Conservation (phyloP, 2,888 invertebrate species). For the Cylloceria caligata region DNA sequence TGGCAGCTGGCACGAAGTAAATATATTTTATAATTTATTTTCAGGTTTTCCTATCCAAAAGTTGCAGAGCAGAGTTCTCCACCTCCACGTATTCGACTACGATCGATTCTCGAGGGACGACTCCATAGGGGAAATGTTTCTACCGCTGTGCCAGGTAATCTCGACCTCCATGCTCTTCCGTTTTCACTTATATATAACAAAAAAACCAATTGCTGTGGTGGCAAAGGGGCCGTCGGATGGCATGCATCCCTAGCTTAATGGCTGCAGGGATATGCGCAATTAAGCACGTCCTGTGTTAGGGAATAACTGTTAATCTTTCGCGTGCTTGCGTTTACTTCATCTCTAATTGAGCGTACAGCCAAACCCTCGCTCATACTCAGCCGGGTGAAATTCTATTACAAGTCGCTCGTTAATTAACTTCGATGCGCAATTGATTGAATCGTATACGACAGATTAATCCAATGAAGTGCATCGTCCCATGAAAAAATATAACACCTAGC, state of each 20-base stretch:
- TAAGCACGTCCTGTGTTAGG: conserved; percentile 57
- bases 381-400: conserved; percentile 16
- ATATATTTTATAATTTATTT: conserved; percentile 27
- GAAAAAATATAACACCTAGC: no score
- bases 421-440: neutral
- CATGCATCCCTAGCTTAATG: conserved; percentile 40
- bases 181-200: conserved; percentile 39
- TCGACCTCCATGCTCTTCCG: conserved; percentile 19
- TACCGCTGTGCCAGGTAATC: conserved; percentile 95
- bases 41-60: conserved; percentile 95
- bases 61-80: conserved; percentile 95
- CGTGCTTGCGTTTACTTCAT: conserved; percentile 47
- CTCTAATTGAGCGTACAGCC: conserved; percentile 42
- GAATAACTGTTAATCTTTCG: conserved; percentile 50
- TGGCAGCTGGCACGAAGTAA: neutral
- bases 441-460: neutral
- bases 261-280: conserved; percentile 62
- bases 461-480: no score
- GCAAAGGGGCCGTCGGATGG: conserved; percentile 2
- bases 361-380: conserved; percentile 25
- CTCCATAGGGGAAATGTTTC: conserved; percentile 96
- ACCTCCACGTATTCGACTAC: conserved; percentile 97
- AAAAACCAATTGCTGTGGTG: conserved; percentile 45
- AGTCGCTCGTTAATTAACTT: neutral
- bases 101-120: conserved; percentile 97